Evolutionary conservation across 1,140 invertebrate genomes (phyloP), one percentile per base, ranked within the genome.

Genomic region (Cydia splendana): DNA sequence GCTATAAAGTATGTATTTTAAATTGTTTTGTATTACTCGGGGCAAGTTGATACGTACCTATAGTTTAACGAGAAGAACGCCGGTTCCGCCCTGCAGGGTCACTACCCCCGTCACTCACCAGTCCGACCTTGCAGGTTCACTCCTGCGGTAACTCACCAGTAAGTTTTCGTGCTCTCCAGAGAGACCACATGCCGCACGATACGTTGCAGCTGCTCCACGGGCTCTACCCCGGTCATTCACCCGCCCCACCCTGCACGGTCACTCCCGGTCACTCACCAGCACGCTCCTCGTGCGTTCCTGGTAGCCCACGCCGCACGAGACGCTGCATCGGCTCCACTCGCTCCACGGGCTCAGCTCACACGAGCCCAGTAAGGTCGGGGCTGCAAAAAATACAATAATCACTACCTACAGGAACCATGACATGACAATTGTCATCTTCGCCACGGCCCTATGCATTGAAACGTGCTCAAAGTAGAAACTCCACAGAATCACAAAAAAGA

Each of bases 131-230:
- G 45, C 12, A 53, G 51, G n/a, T 2, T n/a, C n/a, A 53, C 51
- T 13, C 10, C 12, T 12, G 1, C 45, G 18, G 57, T 62, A 1
- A 83, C 84, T 85, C 18, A 93, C 86, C 79, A 89, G 75, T 0
- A 91, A 67, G 18, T 94, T 92, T 94, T 93, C 1, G 94, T 90
- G 20, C 96, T 95, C 76, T 94, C 93, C 88, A 91, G 87, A 84
- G 88, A 89, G 38, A 87, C 91, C 73, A 83, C 62, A 24, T 24
- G 4, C 96, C 96, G 85, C 96, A 96, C 2, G 94, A 93, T 0
- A 94, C 94, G 53, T 94, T 95, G 88, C 96, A 97, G n/a, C 94
- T 94, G n/a, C 93, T 94, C 95, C 95, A 96, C 12, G 90, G 77
- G 7, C 94, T 94, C 77, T 42, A 42, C 38, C 38, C 38, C 7